These are phyloP conservation scores for Polyodon spathula DNA, from an alignment of 2,113 vertebrate species.

Conservation along the genomic window DNA sequence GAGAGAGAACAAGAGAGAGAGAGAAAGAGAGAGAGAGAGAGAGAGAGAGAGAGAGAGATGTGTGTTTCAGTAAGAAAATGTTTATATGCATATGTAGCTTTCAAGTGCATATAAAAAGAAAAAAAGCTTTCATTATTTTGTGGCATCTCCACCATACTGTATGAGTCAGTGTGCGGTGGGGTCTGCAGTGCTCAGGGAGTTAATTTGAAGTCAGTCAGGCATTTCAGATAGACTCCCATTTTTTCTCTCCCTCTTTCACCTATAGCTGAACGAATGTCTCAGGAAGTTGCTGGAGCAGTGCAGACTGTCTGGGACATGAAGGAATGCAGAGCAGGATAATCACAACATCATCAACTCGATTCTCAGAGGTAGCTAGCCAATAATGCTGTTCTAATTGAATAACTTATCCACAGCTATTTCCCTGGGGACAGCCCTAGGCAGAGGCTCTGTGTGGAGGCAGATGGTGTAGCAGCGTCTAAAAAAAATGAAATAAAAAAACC, in stretches of 20 bases:
- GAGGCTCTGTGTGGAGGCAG: constrained; percentile 64
- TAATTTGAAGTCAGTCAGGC: constrained; percentile 73
- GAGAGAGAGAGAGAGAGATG: too few species aligned
- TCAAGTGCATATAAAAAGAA: too few species aligned
- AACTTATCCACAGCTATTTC: constrained; percentile 94
- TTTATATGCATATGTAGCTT: too few species aligned
- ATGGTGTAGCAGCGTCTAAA: constrained; percentile 60
- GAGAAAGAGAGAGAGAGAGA: too few species aligned
- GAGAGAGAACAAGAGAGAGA: too few species aligned
- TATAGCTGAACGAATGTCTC: constrained; percentile 49
- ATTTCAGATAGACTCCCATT: constrained; percentile 51
- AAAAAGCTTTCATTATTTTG: too few species aligned
- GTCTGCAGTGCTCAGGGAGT: constrained; percentile 40
- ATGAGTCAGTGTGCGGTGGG: constrained; percentile 13
- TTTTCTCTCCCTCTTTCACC: constrained; percentile 49
- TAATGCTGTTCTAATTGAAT: constrained; percentile 98
- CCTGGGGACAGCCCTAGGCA: constrained; percentile 65
- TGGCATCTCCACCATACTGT: neutral
- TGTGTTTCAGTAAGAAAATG: too few species aligned
- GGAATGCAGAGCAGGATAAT: constrained; percentile 88
- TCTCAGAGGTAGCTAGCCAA: constrained; percentile 86
- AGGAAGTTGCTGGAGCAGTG: constrained; percentile 46
- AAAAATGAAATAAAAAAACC: constrained; percentile 17
- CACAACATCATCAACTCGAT: constrained; percentile 92
- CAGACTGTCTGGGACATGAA: constrained; percentile 66